Base-by-base conservation (phyloP, 1,140 invertebrate genomes). In the Meloidogyne hapla region DNA sequence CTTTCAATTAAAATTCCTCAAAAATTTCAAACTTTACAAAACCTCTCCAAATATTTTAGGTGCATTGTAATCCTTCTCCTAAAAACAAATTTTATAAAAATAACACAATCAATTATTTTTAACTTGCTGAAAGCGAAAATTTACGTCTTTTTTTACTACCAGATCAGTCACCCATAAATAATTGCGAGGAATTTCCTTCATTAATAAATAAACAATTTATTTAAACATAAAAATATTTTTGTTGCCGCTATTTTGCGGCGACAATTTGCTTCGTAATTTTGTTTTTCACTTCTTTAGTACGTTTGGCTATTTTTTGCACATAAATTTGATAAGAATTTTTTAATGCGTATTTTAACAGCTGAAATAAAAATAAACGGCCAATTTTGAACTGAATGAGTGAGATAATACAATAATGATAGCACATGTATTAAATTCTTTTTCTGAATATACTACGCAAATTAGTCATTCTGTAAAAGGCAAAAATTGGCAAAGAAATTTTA, bases 161-260 rank as follows among this genome's bases (percentile, higher is more conserved):
- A 56, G 18, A n/a, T 56, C 48, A 56, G 18, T n/a, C 48, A 56
- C 18, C 48, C 18, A 56, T 56, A n/a, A n/a, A 56, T 56, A 56
- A 56, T 56, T 56, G 48, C 48, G 48, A 56, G n/a, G 48, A 56
- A 56, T 56, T 56, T 56, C 33, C 48, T 56, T 56, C 18, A 48
- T 56, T 56, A 56, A 18, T 48, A 48, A 48, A 48, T 1, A 48
- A 13, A 48, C 15, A n/a, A 56, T n/a, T 6, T n/a, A 45, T 15
- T 2, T 15, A 15, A 45, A 15, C 18, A 15, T 45, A 56, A n/a
- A n/a, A 15, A 18, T 48, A 18, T 48, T 48, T 56, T 56, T n/a
- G 18, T 56, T 56, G 48, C n/a, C 13, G 12, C 18, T n/a, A 56
- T n/a, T 56, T n/a, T n/a, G 18, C 15, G 4, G 15, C n/a, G n/a